Evolutionary conservation across 2,888 invertebrate genomes (phyloP).

Genomic region (Acronicta alni): DNA sequence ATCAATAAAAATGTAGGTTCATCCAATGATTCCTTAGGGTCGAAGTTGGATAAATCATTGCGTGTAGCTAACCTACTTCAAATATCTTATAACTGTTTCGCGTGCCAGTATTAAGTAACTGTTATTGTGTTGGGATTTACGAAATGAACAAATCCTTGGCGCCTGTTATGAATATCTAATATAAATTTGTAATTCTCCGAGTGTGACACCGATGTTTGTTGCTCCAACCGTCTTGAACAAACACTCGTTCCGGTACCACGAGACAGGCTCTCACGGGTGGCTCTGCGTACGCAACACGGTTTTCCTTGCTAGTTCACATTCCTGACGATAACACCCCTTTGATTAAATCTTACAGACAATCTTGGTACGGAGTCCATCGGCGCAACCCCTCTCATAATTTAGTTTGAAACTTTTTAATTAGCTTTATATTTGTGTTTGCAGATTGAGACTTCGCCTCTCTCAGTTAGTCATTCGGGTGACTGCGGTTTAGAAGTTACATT

Average conservation of each 20-base stretch:
- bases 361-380: constrained; percentile 85
- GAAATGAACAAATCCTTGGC: constrained; percentile 79
- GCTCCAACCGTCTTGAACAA: constrained; percentile 80
- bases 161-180: constrained; percentile 89
- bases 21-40: constrained; percentile 30
- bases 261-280: constrained; percentile 58
- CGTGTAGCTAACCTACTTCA: constrained; percentile 37
- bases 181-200: constrained; percentile 87
- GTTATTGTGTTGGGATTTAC: constrained; percentile 77
- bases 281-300: constrained; percentile 43
- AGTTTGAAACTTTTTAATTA: constrained; percentile 89
- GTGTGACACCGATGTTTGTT: constrained; percentile 86
- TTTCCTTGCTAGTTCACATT: constrained; percentile 67
- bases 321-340: constrained; percentile 77
- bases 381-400: constrained; percentile 89
- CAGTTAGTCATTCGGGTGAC: constrained; percentile 83
- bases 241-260: constrained; percentile 80
- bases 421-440: constrained; percentile 89
- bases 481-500: constrained; percentile 84
- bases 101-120: constrained; percentile 70
- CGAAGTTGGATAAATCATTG: constrained; percentile 29
- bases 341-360: constrained; percentile 85
- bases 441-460: constrained; percentile 86
- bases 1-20: constrained; percentile 51
- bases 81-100: constrained; percentile 66